Conservation (phyloP, 2,888 invertebrate genomes). For the Apodemia zela region DNA sequence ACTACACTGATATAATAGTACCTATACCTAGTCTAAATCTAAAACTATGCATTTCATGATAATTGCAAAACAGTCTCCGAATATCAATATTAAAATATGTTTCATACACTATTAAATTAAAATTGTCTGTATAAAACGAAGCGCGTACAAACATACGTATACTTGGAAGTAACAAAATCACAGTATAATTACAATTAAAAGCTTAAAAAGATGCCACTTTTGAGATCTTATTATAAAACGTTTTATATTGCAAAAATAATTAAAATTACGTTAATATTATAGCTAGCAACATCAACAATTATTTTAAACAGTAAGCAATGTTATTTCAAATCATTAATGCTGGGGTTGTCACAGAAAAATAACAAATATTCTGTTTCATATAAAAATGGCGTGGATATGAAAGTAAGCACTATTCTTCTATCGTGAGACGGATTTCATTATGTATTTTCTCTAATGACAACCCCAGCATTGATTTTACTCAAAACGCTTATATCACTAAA, state of each 20-base stretch:
- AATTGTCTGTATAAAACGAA: constrained; percentile 41
- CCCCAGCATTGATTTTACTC: constrained; percentile 49
- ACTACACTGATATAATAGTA: constrained; percentile 25
- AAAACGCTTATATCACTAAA: constrained; percentile 59
- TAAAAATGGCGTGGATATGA: background rate
- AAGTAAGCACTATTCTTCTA: background rate
- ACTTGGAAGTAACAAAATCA: constrained; percentile 55
- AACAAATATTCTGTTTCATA: constrained; percentile 24
- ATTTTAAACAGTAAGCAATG: constrained; percentile 70
- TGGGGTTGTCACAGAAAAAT: constrained; percentile 51
- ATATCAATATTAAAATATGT: constrained; percentile 32
- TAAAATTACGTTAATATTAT: constrained; percentile 56
- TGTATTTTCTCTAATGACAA: constrained; percentile 47
- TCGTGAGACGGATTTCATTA: constrained; percentile 31
- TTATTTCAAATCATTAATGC: constrained; percentile 54
- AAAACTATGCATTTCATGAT: constrained; percentile 25
- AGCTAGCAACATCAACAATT: constrained; percentile 73
- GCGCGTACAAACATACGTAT: constrained; percentile 34
- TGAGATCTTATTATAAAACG: constrained; percentile 68
- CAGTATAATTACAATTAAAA: constrained; percentile 62
- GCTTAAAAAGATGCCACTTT: constrained; percentile 40
- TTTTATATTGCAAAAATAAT: constrained; percentile 61
- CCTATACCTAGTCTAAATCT: constrained; percentile 24
- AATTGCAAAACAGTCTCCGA: constrained; percentile 33
- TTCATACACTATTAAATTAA: constrained; percentile 31